Percentiles rank a stretch among this genome's conserved stretches.
Conservation (phyloP, 2,888 invertebrate species). For the Noctua comes region DNA sequence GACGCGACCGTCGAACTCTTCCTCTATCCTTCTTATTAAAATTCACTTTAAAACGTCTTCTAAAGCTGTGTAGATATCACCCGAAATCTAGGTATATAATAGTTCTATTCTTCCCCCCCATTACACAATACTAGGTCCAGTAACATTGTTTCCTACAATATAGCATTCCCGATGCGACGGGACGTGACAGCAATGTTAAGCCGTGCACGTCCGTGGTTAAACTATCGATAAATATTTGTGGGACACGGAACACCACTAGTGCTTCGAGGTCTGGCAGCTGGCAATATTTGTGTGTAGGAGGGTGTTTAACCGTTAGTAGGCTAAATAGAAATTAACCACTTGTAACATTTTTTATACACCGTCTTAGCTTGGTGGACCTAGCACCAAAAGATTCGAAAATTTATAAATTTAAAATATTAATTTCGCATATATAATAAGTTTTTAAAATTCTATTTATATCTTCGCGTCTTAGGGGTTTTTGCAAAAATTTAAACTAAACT, state of each 20-base stretch:
- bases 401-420: too few relatives aligned
- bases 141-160: constrained; percentile 55
- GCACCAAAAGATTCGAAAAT: too few relatives aligned
- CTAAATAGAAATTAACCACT: not conserved
- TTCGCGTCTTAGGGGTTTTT: too few relatives aligned
- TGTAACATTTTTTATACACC: not conserved
- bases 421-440: too few relatives aligned
- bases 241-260: constrained; percentile 42
- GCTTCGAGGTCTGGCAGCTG: constrained; percentile 22
- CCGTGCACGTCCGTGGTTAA: constrained; percentile 50
- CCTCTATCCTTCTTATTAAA: too few relatives aligned
- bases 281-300: constrained; percentile 27
- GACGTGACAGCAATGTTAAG: constrained; percentile 59
- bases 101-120: constrained; percentile 30
- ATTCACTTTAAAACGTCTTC: too few relatives aligned
- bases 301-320: not conserved
- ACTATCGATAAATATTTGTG: constrained; percentile 65
- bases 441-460: too few relatives aligned
- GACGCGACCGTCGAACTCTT: too few relatives aligned
- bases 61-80: not conserved
- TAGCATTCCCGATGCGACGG: constrained; percentile 51
- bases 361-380: not conserved
- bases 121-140: constrained; percentile 37
- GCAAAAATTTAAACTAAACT: too few relatives aligned
- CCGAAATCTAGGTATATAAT: constrained; percentile 6